These are phyloP conservation scores for Nasonia longicornis DNA, from an alignment of 1,140 invertebrate genomes.

Conservation along the genomic window DNA sequence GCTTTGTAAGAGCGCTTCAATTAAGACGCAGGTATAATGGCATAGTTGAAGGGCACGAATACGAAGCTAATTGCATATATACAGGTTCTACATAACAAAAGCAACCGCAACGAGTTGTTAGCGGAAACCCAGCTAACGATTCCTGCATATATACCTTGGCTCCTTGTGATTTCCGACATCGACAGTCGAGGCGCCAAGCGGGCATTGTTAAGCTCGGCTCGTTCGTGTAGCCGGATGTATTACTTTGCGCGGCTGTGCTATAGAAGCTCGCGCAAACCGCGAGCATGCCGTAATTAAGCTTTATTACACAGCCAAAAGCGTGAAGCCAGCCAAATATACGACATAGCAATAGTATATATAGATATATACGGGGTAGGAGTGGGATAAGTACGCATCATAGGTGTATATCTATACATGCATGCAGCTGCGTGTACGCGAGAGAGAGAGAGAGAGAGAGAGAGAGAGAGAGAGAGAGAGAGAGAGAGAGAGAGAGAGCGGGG, in stretches of 20 bases:
- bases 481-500: not conserved
- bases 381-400: too few species aligned
- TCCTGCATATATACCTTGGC: not conserved
- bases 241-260: not conserved
- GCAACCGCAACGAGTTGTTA: not conserved
- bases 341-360: not conserved
- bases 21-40: too few species aligned
- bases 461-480: not conserved
- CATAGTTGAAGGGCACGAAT: not conserved
- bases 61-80: not conserved
- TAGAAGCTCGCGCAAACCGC: not conserved
- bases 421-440: not conserved
- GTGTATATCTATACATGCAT: not conserved
- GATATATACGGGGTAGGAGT: too few species aligned
- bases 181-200: not conserved
- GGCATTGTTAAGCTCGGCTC: not conserved
- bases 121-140: not conserved
- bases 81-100: not conserved
- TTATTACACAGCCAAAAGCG: not conserved
- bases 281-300: conserved; percentile 6
- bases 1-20: not conserved
- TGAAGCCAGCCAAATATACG: not conserved
- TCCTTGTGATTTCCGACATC: not conserved
- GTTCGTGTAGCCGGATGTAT: not conserved
- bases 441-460: not conserved